A percentile compares a stretch with the other conserved stretches of the same genome.
Conservation (phyloP, 2,113 vertebrate genomes). For the Nematolebias whitei region DNA sequence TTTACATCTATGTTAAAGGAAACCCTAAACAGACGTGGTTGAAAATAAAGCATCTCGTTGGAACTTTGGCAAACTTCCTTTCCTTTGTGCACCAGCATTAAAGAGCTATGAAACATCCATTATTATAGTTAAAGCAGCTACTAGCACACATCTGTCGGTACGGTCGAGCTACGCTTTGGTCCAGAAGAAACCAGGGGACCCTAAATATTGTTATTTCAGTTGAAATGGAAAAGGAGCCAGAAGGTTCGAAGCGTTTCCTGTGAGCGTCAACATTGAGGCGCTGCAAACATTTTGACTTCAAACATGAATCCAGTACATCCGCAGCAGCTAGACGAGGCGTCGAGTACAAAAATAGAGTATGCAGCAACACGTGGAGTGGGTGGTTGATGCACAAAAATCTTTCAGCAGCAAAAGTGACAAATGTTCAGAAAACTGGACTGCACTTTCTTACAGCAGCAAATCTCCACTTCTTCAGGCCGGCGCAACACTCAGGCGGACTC, state of each 20-base stretch:
- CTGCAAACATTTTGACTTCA: background rate
- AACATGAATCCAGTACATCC: background rate
- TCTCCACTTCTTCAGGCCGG: constrained; percentile 1
- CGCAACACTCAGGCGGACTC: constrained; percentile 52
- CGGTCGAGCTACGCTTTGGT: background rate
- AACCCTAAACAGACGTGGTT: constrained; percentile 35
- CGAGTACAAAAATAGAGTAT: constrained; percentile 51
- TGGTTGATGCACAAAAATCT: constrained; percentile 14
- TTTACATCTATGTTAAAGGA: constrained; percentile 74
- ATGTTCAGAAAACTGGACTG: constrained; percentile 25
- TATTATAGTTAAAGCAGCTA: background rate
- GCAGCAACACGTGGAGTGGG: constrained; percentile 10
- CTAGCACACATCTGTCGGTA: background rate
- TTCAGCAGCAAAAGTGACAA: constrained; percentile 40
- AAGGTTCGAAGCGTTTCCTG: background rate
- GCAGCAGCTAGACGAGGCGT: background rate
- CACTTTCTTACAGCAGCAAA: constrained; percentile 50
- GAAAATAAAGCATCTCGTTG: constrained; percentile 39
- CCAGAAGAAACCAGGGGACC: background rate
- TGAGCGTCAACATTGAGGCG: constrained; percentile 4
- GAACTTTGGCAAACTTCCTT: constrained; percentile 62
- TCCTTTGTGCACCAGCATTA: constrained; percentile 13
- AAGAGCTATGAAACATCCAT: constrained; percentile 8
- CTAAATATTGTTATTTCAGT: background rate
- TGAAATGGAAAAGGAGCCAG: background rate